Evolutionary conservation across 1,140 invertebrate genomes (phyloP).

Genomic region (Brachionus rotundiformis): DNA sequence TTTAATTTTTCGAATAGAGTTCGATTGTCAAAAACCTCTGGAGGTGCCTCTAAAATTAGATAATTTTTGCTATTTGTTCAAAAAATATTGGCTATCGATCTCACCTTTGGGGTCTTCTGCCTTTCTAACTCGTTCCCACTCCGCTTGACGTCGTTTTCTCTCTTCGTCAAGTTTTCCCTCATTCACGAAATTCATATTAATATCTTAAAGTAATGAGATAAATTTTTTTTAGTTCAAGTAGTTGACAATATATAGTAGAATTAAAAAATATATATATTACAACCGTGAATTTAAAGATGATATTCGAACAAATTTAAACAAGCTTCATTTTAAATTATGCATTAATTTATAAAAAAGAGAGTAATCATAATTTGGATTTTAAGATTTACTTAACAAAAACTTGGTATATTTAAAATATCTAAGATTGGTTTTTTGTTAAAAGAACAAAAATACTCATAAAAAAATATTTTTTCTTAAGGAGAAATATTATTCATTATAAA

Average conservation of each 20-base stretch:
- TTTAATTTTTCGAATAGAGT: conserved; percentile 31
- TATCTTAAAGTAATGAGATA: background rate
- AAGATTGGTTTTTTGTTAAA: too few species aligned
- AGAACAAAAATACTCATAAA: too few species aligned
- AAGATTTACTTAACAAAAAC: conserved; percentile 20
- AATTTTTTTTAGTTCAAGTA: background rate
- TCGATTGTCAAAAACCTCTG: conserved; percentile 48
- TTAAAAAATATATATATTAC: background rate
- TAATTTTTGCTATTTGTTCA: background rate
- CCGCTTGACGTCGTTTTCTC: conserved; percentile 44
- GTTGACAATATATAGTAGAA: background rate
- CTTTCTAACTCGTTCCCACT: conserved; percentile 50
- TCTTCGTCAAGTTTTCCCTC: conserved; percentile 45
- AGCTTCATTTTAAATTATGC: background rate
- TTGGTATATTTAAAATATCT: background rate
- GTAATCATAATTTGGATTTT: background rate
- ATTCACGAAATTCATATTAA: conserved; percentile 24
- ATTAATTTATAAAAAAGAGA: background rate
- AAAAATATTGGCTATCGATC: background rate
- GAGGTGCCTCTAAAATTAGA: conserved; percentile 39
- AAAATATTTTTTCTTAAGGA: too few species aligned
- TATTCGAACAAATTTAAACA: background rate
- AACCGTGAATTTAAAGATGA: background rate
- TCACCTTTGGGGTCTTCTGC: conserved; percentile 35
- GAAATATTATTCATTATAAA: too few species aligned